Base-by-base conservation (phyloP, 2,113 vertebrate genomes). In the Ancistrus triradiatus region DNA sequence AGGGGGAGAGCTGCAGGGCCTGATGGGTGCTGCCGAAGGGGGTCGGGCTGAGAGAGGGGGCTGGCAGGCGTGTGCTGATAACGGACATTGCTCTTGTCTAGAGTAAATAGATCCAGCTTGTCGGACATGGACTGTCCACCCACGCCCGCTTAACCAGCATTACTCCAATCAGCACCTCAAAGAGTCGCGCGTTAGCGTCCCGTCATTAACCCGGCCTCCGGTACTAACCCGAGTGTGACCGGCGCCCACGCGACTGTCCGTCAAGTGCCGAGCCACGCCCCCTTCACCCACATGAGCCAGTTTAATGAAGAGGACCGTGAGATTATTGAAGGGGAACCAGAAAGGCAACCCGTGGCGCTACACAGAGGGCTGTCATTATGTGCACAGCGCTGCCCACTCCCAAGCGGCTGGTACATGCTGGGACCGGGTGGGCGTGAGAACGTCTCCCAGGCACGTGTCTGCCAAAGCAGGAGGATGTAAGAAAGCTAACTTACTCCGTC, bases 381-480 rank as follows among this genome's bases (percentile, higher is more conserved):
- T 74, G 62, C 77, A 69, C 57, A 71, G 60, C 38, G 46, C 61
- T 60, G 57, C 84, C 78, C 77, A 84, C 80, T 64, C 46, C 48
- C 14, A 52, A 59, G 71, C 15, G 68, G 60, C 52, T 15, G 62
- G 10, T 51, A 78, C 79, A 67, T 78, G 82, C 80, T 79, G 80
- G 76, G 85, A 81, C 17, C 6, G 75, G 28, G 83, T 85, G 82
- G 85, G 84, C 33, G 83, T 84, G 86, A 81, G 84, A 85, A 85
- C 59, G 48, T 48, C 22, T 58, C 33, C 18, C n/a, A 13, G 53
- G 43, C 75, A 33, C 21, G 64, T 72, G 73, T 70, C 48, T 55
- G 69, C 51, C 38, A 51, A 7, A 43, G 3, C 10, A 49, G 38
- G 46, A 53, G 33, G 46, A 52, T 40, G 37, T 0, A 25, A 17